Evolutionary conservation across 2,113 vertebrate species (phyloP), one percentile per base, ranked within the genome.

Genomic region (Alosa alosa): DNA sequence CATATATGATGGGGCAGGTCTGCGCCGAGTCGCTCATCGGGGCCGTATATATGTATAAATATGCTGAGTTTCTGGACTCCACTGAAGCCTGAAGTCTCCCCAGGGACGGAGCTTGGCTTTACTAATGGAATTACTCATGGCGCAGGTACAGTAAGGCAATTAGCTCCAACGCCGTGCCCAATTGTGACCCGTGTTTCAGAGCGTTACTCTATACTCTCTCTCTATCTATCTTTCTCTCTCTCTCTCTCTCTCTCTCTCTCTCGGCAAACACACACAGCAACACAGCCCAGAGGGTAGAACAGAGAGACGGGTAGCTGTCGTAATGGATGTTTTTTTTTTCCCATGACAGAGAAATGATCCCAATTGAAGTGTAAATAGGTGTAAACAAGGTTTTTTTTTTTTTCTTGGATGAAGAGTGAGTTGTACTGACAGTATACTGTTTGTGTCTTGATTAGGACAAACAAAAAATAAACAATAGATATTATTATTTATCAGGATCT

Each of bases 71-170:
- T 78, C 39, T 4, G 4, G 31, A 36, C 36, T 11, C 31, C 10
- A 17, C 25, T 4, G 13, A 78, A 17, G 72, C 31, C 72, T 78
- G 10, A 83, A 83, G 86, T 87, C 55, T 22, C 94, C 91, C 85
- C 57, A 90, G 92, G 92, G 90, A 81, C 85, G 72, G 82, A 88
- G 91, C 85, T 82, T 88, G 92, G 92, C 92, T 91, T 91, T 81
- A 64, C 92, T 95, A 94, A 95, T 94, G 91, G 93, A 93, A 88
- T 89, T 90, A 87, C 91, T 93, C 92, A 94, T 94, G 91, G 89
- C 87, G 88, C 91, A 93, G 89, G 89, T 31, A 31, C 31, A 31
- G 31, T 90, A 85, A 93, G 90, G 90, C 93, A 94, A 95, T 95
- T 95, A 95, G 93, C 90, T 50, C 60, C 91, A 91, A 89, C 92